A percentile compares a stretch with the other conserved stretches of the same genome.
Evolutionary conservation across 2,113 vertebrate species (phyloP).

Genomic region (Promerops cafer): DNA sequence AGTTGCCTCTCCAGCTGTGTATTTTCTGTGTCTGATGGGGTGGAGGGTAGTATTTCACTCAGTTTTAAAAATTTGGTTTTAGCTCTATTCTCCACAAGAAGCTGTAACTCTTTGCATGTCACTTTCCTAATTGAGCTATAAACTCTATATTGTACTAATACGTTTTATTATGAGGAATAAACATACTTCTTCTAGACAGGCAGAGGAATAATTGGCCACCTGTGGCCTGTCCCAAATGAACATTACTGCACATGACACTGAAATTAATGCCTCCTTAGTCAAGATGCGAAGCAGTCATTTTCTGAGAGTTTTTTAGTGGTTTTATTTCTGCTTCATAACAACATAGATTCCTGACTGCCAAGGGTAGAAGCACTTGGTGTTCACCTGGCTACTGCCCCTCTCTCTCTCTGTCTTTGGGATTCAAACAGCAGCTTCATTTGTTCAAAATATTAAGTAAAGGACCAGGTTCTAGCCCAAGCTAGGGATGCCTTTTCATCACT

Average conservation of each 20-base stretch:
- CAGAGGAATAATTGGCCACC: slow-evolving; percentile 16
- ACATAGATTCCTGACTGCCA: neutral
- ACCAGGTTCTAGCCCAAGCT: neutral
- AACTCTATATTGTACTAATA: slow-evolving; percentile 6
- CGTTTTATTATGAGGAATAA: slow-evolving; percentile 33
- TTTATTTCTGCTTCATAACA: neutral
- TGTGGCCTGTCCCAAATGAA: slow-evolving; percentile 2
- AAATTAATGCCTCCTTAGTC: neutral
- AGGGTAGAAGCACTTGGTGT: neutral
- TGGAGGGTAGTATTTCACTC: neutral
- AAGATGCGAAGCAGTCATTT: neutral
- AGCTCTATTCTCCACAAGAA: neutral
- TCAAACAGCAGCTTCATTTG: neutral
- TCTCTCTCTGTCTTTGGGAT: neutral
- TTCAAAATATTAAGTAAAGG: neutral
- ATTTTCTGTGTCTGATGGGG: neutral
- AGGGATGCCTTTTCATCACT: neutral
- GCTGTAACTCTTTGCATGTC: slow-evolving; percentile 13
- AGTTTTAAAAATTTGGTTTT: neutral
- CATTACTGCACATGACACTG: neutral
- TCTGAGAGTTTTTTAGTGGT: neutral
- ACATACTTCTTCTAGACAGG: slow-evolving; percentile 11
- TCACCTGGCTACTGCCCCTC: neutral
- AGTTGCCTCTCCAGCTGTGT: neutral
- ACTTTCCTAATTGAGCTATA: slow-evolving; percentile 20